Conservation (phyloP, 1,140 invertebrate genomes). For the Melitaea cinxia region DNA sequence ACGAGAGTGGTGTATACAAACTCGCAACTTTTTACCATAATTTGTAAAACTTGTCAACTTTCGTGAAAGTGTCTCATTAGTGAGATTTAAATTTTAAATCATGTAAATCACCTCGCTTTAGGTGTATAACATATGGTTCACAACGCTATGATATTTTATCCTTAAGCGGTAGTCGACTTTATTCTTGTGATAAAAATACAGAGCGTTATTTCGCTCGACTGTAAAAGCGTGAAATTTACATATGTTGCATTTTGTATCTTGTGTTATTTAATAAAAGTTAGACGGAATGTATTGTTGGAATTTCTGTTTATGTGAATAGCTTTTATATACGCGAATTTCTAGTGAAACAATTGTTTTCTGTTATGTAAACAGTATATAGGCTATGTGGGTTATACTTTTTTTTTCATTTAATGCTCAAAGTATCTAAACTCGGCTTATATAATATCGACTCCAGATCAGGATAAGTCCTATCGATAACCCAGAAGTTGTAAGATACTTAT, state of each 20-base stretch:
- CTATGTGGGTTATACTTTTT: not conserved
- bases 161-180: conserved; percentile 12
- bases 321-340: not conserved
- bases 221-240: conserved; percentile 27
- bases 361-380: not conserved
- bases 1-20: not conserved
- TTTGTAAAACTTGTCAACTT: too few relatives aligned
- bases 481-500: conserved; percentile 16
- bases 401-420: conserved; percentile 13
- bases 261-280: conserved; percentile 27
- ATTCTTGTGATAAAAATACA: conserved; percentile 19
- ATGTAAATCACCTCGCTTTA: not conserved
- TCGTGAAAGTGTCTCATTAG: not conserved
- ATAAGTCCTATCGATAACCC: conserved; percentile 14
- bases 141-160: not conserved
- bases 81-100: not conserved
- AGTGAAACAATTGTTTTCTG: not conserved
- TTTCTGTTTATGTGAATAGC: conserved; percentile 15
- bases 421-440: conserved; percentile 26
- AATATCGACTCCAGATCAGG: conserved; percentile 13
- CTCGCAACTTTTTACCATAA: not conserved
- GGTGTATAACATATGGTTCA: not conserved
- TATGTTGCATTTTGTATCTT: conserved; percentile 27
- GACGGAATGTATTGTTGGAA: conserved; percentile 3
- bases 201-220: conserved; percentile 10